Percentiles rank a stretch among this genome's conserved stretches.
Conservation (phyloP, 2,888 invertebrate genomes). For the Hedya salicella region DNA sequence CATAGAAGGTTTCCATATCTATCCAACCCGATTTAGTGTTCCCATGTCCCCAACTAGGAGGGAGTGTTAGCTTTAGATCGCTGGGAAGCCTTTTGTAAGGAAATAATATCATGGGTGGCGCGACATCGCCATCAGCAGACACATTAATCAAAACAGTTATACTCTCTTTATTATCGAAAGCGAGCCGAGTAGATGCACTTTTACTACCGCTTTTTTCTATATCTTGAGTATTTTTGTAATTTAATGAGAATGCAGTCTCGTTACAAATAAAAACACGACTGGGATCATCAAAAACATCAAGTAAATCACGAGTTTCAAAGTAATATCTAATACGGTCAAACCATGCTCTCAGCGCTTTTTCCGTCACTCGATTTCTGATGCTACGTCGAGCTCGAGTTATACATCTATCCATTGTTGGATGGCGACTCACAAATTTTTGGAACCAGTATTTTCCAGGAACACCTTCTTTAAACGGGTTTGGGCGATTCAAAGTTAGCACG, state of each 20-base stretch:
- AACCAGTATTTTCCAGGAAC: conserved; percentile 49
- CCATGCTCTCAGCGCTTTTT: conserved; percentile 44
- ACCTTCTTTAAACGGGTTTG: conserved; percentile 51
- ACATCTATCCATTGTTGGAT: conserved; percentile 46
- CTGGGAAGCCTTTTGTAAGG: not conserved
- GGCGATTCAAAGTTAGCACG: conserved; percentile 46
- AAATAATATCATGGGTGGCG: conserved; percentile 1
- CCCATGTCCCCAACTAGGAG: not conserved
- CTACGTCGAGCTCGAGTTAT: conserved; percentile 41
- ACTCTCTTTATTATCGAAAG: not conserved
- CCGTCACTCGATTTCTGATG: conserved; percentile 45
- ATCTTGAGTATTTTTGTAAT: no score
- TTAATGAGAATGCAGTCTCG: conserved; percentile 5
- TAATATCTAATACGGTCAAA: not conserved
- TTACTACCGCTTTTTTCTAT: no score
- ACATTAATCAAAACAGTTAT: conserved; percentile 1
- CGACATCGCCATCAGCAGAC: not conserved
- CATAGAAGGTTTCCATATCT: not conserved
- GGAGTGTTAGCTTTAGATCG: not conserved
- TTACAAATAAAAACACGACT: not conserved
- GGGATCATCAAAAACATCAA: conserved; percentile 1
- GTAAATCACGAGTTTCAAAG: not conserved
- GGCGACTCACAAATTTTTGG: conserved; percentile 46
- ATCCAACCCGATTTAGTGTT: not conserved
- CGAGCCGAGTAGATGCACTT: not conserved